These are phyloP conservation scores for Hemibagrus wyckioides DNA, from an alignment of 2,113 vertebrate genomes.

Conservation along the genomic window DNA sequence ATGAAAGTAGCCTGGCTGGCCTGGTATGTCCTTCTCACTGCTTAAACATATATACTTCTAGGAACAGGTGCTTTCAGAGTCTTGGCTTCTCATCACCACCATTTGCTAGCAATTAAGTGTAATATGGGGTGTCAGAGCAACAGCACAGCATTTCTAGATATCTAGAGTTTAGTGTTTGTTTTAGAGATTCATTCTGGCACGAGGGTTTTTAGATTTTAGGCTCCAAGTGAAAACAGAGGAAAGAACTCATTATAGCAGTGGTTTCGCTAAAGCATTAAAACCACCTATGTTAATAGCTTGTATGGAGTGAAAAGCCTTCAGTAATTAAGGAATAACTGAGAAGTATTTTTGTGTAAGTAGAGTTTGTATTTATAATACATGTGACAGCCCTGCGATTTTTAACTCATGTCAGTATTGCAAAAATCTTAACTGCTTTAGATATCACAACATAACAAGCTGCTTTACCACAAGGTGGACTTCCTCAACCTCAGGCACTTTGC, in stretches of 20 bases:
- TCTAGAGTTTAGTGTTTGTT: slow-evolving; percentile 72
- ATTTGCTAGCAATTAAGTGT: slow-evolving; percentile 79
- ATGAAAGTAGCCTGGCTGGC: slow-evolving; percentile 47
- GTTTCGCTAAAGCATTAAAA: slow-evolving; percentile 25
- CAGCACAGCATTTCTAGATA: slow-evolving; percentile 63
- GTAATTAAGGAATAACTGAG: not conserved
- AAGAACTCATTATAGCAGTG: slow-evolving; percentile 59
- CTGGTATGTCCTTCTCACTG: slow-evolving; percentile 60
- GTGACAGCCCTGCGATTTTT: not conserved
- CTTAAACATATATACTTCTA: slow-evolving; percentile 65
- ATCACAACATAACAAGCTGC: not conserved
- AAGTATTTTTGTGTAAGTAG: not conserved
- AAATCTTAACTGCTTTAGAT: not conserved
- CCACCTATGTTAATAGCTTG: slow-evolving; percentile 3
- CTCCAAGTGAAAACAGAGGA: slow-evolving; percentile 67
- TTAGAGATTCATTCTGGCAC: slow-evolving; percentile 73
- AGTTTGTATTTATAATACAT: not conserved
- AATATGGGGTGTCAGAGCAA: slow-evolving; percentile 76
- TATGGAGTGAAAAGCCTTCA: slow-evolving; percentile 3
- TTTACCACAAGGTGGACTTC: not conserved
- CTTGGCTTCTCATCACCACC: slow-evolving; percentile 62
- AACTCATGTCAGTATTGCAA: not conserved
- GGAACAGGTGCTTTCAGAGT: slow-evolving; percentile 72
- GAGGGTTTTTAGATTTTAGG: slow-evolving; percentile 65
- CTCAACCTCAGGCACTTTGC: not conserved